Evolutionary conservation across 2,888 invertebrate genomes (phyloP), one percentile per base, ranked within the genome.

Genomic region (Patella pellucida): DNA sequence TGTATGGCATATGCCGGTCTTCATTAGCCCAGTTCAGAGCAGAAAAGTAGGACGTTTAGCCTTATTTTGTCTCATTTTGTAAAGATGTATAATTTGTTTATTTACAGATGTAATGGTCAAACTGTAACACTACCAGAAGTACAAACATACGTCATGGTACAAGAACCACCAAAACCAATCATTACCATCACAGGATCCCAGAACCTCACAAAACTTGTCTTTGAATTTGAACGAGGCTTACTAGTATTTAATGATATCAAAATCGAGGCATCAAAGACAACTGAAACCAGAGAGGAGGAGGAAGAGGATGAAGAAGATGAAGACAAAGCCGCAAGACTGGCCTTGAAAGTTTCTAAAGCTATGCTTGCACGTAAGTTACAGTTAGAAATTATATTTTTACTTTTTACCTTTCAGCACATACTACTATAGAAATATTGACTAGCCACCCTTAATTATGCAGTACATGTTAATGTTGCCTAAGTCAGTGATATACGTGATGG

Each of bases 111-210:
- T 83, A 82, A 84, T 12, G 80, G 81, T 41, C 77, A 82, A 12
- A 82, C 84, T 52, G 81, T 81, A 14, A 81, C 85, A 16, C 79
- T 88, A 31, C 85, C 86, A 16, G 68, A 81, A 4, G 76, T 95
- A 0, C 95, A 96, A 90, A 95, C 95, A 12, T 96, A 95, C 92
- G 94, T 97, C 73, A 95, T 96, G 93, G 97, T 97, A 52, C 93
- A 96, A 83, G 94, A 95, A 84, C 95, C 96, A 9, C 95, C 95
- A 89, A 95, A 95, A 74, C 96, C 97, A 67, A 94, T 94, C 85
- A 96, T 96, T 87, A 94, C 94, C 75, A 93, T 97, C 79, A 95
- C 87, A 31, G 97, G 97, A 76, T 94, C 94, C 52, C 94, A 94
- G 62, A 95, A 95, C 91, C 93, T 96, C 81, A 95, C 96, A n/a